Percentiles rank a stretch among this genome's conserved stretches.
phyloP scores from a whole-genome alignment of 1,140 invertebrate genomes.

The Papilio polytes region DNA sequence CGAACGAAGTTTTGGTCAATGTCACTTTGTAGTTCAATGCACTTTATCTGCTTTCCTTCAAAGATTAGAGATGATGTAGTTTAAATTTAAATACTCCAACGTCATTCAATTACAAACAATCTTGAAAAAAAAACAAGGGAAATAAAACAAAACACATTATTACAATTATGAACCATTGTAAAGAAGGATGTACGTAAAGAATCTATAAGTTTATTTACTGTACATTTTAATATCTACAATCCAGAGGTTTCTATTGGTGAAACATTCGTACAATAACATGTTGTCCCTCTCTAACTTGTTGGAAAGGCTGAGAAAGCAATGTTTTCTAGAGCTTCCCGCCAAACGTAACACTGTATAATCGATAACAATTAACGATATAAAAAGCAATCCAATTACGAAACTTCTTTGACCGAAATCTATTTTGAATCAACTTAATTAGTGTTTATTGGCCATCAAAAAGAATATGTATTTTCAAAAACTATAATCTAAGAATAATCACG shows the following conservation, averaged over 20 bases:
- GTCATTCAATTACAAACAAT: not conserved
- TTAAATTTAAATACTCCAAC: not conserved
- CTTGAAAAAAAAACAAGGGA: too few species aligned
- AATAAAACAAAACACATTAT: too few species aligned
- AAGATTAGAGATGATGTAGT: not conserved
- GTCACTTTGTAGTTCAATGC: constrained; percentile 22
- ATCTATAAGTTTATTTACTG: too few species aligned
- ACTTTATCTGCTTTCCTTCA: constrained; percentile 5
- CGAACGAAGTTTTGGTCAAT: not conserved
- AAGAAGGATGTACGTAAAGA: too few species aligned
- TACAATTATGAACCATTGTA: too few species aligned
- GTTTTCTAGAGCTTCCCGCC: too few species aligned
- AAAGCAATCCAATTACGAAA: not conserved
- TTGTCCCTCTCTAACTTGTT: too few species aligned
- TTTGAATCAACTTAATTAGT: not conserved
- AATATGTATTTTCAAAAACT: not conserved
- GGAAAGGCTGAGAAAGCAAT: too few species aligned
- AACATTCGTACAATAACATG: too few species aligned
- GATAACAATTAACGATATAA: not conserved
- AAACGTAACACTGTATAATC: too few species aligned
- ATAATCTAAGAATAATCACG: not conserved
- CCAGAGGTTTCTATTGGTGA: too few species aligned
- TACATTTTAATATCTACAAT: too few species aligned
- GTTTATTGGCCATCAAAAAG: not conserved
- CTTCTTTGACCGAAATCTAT: not conserved